Conservation (phyloP, 2,797 vertebrate genomes). For the Lacerta bilineata region DNA sequence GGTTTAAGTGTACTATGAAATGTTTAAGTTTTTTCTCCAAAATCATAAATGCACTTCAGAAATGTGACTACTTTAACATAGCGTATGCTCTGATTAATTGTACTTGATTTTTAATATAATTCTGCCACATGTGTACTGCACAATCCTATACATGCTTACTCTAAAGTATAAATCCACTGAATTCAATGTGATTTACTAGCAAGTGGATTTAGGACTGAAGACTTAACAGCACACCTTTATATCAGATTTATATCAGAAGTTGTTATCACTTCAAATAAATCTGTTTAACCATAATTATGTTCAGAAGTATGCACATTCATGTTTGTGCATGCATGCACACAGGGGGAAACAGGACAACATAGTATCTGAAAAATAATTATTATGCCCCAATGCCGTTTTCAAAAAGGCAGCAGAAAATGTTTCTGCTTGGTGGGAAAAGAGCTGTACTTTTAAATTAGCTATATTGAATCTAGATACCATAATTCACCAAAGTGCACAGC, state of each 20-base stretch:
- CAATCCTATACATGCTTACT: background rate
- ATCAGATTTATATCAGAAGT: background rate
- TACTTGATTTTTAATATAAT: background rate
- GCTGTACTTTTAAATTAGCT: constrained; percentile 46
- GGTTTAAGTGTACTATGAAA: background rate
- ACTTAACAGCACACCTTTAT: background rate
- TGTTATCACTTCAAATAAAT: background rate
- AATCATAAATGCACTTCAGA: background rate
- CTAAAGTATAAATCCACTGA: background rate
- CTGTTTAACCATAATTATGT: background rate
- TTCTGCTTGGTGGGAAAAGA: constrained; percentile 30
- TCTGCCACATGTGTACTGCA: background rate
- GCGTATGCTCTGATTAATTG: background rate
- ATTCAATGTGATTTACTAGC: background rate
- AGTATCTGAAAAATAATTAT: background rate
- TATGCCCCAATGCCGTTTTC: background rate
- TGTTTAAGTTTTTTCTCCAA: background rate
- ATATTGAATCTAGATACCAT: constrained; percentile 49
- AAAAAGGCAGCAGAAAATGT: background rate
- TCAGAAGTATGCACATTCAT: background rate
- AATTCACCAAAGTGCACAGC: constrained; percentile 49
- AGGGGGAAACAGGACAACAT: background rate
- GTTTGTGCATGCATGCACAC: background rate
- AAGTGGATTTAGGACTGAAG: background rate
- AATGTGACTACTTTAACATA: background rate